Conservation (phyloP, 2,113 vertebrate species). For the Hippocampus zosterae region DNA sequence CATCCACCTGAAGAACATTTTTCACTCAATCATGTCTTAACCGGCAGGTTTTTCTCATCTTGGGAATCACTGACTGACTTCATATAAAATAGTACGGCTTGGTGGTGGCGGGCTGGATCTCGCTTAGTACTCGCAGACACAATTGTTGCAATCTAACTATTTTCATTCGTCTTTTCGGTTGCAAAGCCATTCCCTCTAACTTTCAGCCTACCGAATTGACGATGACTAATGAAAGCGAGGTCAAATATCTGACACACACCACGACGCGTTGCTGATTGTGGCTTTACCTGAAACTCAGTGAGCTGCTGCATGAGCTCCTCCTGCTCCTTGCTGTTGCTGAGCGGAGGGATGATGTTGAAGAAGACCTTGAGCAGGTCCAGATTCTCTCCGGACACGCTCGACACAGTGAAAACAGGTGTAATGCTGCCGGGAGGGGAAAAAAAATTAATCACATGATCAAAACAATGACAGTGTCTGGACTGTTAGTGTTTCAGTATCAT, state of each 20-base stretch:
- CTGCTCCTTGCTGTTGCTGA: constrained; percentile 96
- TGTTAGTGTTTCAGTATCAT: background rate
- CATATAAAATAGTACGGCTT: too few relatives aligned
- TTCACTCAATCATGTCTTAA: constrained; percentile 10
- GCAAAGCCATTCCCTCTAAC: too few relatives aligned
- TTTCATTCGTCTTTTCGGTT: too few relatives aligned
- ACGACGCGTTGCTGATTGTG: too few relatives aligned
- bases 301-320: constrained; percentile 98
- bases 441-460: background rate
- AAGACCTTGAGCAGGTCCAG: constrained; percentile 94
- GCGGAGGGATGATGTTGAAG: constrained; percentile 94
- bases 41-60: background rate
- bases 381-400: constrained; percentile 93
- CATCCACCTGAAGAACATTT: constrained; percentile 83
- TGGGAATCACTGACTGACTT: background rate
- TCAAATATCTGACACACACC: too few relatives aligned
- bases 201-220: background rate
- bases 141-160: too few relatives aligned
- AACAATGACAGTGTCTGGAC: background rate
- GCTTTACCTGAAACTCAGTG: constrained; percentile 89
- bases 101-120: too few relatives aligned
- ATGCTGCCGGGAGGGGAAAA: constrained; percentile 69
- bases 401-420: constrained; percentile 94
- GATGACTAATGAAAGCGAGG: too few relatives aligned
- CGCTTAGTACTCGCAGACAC: too few relatives aligned